Base-by-base conservation (phyloP, 2,797 vertebrate species). In the Neosilurus mollespiculum region DNA sequence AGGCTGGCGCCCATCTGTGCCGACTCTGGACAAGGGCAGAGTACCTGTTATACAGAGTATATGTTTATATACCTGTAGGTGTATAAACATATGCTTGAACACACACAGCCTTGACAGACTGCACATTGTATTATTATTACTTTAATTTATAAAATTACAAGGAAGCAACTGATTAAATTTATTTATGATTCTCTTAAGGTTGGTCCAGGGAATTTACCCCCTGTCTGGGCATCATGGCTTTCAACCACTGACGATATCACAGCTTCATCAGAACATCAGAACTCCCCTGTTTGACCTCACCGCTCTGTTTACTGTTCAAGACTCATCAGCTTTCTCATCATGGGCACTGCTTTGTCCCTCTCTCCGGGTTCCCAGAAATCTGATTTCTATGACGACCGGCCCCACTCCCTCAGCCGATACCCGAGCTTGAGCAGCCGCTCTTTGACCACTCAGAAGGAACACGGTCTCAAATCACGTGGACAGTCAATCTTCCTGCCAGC, bases 331-430 rank as follows among this genome's bases (percentile, higher is more conserved):
- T 84, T 80, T 78, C 71, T 90, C 87, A 87, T 65, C 88, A 96
- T 96, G 95, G 95, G 95, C 82, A 94, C 95, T 0, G 94, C 95
- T 26, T 92, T 96, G 58, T 96, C 95, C 0, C 88, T 96, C 78
- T 96, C 95, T 0, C 95, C 95, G 0, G 90, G 92, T 83, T 91
- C 93, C 12, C 91, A 94, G 56, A 95, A 95, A 86, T 88, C 93
- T 12, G 88, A 92, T 84, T 94, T 93, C 89, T 95, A 95, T 81
- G 93, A 95, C 56, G 90, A 93, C 90, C 91, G 92, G 5, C 88
- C 94, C 0, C 92, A 94, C 54, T 95, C 94, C 2, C 91, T 95
- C 34, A 92, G 92, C 84, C 94, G 93, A 90, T 95, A 95, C 88
- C 94, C 93, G 0, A 93, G 92, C 87, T 88, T 95, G 87, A 94